These are phyloP conservation scores for Apodemus agrarius DNA, from an alignment of 2,797 vertebrate species.

Conservation along the genomic window DNA sequence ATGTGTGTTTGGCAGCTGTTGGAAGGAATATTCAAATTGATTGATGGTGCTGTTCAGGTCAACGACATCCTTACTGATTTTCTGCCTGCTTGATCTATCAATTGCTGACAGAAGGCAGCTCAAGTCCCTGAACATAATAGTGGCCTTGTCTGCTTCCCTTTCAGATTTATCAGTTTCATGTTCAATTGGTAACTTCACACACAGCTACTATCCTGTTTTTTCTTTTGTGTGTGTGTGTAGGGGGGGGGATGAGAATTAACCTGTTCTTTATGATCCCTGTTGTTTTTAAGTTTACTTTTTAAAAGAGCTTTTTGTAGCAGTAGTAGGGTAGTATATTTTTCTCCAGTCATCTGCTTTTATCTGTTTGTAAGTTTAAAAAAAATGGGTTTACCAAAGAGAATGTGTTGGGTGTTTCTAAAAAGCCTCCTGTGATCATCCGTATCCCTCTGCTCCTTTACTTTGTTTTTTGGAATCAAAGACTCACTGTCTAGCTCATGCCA, in stretches of 20 bases:
- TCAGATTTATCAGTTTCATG: background rate
- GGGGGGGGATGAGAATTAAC: background rate
- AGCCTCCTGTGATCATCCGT: background rate
- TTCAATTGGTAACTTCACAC: background rate
- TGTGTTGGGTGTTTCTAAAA: background rate
- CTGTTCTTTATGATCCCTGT: background rate
- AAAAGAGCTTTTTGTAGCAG: background rate
- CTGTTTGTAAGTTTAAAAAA: background rate
- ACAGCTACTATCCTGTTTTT: background rate
- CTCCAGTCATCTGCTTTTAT: background rate
- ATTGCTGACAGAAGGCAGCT: constrained; percentile 21
- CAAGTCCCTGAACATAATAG: background rate
- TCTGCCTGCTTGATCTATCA: constrained; percentile 45
- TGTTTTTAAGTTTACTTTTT: background rate
- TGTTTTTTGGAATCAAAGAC: background rate
- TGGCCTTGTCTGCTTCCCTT: background rate
- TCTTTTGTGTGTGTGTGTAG: background rate
- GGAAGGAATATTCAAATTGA: constrained; percentile 25
- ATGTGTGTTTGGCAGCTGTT: background rate
- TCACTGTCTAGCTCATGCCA: background rate
- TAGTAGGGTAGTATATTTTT: background rate
- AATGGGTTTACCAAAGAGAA: background rate
- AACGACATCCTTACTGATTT: constrained; percentile 48
- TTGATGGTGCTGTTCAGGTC: background rate
- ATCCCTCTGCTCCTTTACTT: background rate